These are phyloP conservation scores for Vimba vimba DNA, from an alignment of 2,113 vertebrate species.

Conservation along the genomic window DNA sequence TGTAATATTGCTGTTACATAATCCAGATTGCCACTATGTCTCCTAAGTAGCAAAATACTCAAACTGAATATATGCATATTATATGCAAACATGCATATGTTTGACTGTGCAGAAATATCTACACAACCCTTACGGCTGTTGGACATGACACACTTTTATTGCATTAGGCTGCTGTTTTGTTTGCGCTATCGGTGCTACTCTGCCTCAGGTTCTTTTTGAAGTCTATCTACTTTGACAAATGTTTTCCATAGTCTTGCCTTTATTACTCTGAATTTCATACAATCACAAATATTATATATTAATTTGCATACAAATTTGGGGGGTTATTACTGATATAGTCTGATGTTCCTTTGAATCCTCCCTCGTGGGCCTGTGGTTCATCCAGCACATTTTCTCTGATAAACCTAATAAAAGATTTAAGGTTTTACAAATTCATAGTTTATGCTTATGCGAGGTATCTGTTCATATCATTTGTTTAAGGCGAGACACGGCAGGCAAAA, in stretches of 20 bases:
- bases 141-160: neutral
- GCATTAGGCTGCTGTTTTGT: constrained; percentile 9
- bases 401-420: constrained; percentile 15
- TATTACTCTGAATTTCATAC: constrained; percentile 23
- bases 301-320: neutral
- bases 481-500: no score
- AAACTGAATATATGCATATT: neutral
- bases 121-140: neutral
- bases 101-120: neutral
- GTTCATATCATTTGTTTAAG: no score
- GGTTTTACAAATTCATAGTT: constrained; percentile 1
- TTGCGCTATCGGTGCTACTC: neutral
- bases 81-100: neutral
- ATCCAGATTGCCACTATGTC: neutral
- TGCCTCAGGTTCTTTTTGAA: constrained; percentile 8
- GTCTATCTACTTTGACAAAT: constrained; percentile 12
- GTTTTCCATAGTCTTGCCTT: neutral
- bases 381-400: neutral
- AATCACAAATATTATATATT: neutral
- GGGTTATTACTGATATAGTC: neutral
- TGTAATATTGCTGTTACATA: neutral
- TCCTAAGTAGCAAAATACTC: neutral
- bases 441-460: neutral
- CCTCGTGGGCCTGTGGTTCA: neutral
- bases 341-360: neutral